Evolutionary conservation across 2,888 invertebrate species (phyloP).

Genomic region (Griposia aprilina): DNA sequence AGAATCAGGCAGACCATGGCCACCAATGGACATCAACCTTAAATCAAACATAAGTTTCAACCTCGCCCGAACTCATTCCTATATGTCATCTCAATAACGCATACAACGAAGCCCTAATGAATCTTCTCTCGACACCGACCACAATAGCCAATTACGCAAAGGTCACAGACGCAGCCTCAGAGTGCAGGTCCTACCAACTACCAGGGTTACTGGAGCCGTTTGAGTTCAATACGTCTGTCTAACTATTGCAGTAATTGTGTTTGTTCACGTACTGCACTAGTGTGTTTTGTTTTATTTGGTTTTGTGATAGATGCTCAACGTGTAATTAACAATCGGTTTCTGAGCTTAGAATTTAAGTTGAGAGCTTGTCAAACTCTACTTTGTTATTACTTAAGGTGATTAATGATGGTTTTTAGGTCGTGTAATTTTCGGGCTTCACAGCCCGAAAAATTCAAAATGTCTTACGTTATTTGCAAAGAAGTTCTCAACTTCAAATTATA

Average conservation of each 20-base stretch:
- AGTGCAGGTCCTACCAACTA: conserved; percentile 10
- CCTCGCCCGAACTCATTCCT: conserved; percentile 23
- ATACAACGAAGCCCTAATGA: conserved; percentile 42
- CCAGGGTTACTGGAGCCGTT: conserved; percentile 38
- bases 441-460: background rate
- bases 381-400: background rate
- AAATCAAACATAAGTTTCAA: conserved; percentile 2
- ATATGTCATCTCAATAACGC: conserved; percentile 44
- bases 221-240: conserved; percentile 26
- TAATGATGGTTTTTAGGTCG: too few relatives aligned
- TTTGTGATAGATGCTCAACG: background rate
- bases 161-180: conserved; percentile 40
- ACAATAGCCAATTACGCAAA: conserved; percentile 58
- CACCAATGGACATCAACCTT: background rate
- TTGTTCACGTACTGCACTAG: conserved; percentile 24
- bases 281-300: conserved; percentile 27
- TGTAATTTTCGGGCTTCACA: too few relatives aligned
- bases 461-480: background rate
- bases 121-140: conserved; percentile 31
- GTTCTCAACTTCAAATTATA: background rate
- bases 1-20: background rate
- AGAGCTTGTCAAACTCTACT: background rate
- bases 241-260: conserved; percentile 35
- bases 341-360: background rate
- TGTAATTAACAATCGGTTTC: background rate